Conservation (phyloP, 2,113 vertebrate species). For the Zapus hudsonius region DNA sequence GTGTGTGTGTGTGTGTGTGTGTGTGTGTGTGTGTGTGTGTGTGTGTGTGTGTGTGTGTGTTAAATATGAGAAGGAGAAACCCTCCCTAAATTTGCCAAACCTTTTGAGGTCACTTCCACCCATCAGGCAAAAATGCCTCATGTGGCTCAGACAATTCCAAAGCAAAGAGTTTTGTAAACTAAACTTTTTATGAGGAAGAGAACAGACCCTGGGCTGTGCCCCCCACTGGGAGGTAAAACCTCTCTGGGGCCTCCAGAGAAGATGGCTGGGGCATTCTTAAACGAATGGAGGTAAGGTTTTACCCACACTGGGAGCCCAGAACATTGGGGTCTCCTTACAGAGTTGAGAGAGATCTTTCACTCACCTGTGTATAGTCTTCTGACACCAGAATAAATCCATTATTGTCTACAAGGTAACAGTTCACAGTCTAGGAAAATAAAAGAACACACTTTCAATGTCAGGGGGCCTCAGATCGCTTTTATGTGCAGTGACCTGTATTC, state of each 20-base stretch:
- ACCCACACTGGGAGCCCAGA: background rate
- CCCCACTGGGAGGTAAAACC: constrained; percentile 47
- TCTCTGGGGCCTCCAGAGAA: constrained; percentile 65
- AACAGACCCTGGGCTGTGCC: constrained; percentile 55
- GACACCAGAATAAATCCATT: constrained; percentile 98
- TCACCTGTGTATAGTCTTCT: constrained; percentile 94
- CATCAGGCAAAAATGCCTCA: constrained; percentile 39
- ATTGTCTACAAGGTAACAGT: constrained; percentile 99
- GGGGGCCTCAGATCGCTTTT: constrained; percentile 21
- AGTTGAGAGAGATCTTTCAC: constrained; percentile 29
- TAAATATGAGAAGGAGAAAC: constrained; percentile 49
- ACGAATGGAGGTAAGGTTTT: constrained; percentile 35
- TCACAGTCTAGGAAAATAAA: constrained; percentile 90
- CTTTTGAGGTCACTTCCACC: constrained; percentile 27
- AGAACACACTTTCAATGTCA: background rate
- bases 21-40: background rate
- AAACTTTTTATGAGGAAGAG: constrained; percentile 66
- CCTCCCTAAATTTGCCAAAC: constrained; percentile 36
- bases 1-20: too few species aligned
- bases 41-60: background rate
- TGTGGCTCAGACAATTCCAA: constrained; percentile 30
- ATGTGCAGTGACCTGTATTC: background rate
- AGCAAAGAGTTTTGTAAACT: constrained; percentile 54
- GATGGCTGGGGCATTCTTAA: constrained; percentile 34
- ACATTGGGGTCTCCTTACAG: background rate